These are phyloP conservation scores for Condylura cristata DNA, from an alignment of 2,113 vertebrate species.

Conservation along the genomic window DNA sequence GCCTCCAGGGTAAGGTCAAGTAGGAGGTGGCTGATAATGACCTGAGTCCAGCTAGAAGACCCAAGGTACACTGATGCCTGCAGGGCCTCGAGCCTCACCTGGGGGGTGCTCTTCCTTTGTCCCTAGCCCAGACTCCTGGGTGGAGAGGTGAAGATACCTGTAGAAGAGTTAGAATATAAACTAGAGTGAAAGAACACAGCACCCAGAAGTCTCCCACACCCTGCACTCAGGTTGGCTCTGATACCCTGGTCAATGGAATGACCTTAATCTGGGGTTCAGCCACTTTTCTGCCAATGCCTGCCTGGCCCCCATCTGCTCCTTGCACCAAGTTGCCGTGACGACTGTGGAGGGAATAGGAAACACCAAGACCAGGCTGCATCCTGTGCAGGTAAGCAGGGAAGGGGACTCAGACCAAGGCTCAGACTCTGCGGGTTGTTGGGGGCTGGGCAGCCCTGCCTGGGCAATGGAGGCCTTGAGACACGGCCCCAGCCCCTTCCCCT, in stretches of 20 bases:
- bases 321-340: constrained; percentile 93
- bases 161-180: background rate
- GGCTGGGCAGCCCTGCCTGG: background rate
- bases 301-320: constrained; percentile 93
- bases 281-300: constrained; percentile 94
- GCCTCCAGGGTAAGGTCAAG: background rate
- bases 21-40: background rate
- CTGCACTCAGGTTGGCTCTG: background rate
- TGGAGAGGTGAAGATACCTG: background rate
- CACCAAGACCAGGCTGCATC: constrained; percentile 92
- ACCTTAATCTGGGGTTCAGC: constrained; percentile 87
- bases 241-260: background rate
- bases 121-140: background rate
- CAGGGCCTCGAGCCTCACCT: background rate
- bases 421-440: background rate
- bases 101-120: background rate
- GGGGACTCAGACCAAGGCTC: background rate
- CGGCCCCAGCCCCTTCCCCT: background rate
- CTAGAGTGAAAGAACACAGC: background rate
- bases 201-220: background rate
- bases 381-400: constrained; percentile 89
- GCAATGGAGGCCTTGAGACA: background rate
- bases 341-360: constrained; percentile 97
- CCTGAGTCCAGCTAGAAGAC: background rate
- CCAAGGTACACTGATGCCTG: background rate